Percentiles rank a stretch among this genome's conserved stretches.
Conservation (phyloP, 1,140 invertebrate species). For the Hypothenemus hampei region DNA sequence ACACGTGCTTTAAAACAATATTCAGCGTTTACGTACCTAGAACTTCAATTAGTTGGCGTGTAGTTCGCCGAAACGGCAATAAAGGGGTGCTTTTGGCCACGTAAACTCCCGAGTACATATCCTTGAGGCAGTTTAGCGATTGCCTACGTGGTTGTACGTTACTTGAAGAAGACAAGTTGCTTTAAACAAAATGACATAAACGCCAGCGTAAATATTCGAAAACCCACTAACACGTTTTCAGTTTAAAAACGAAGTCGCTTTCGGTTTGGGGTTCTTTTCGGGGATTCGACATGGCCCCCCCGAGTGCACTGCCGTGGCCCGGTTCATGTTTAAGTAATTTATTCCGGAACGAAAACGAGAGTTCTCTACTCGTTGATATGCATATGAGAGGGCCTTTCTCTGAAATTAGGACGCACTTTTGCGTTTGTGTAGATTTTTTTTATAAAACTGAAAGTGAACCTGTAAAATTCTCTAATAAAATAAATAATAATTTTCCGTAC, state of each 20-base stretch:
- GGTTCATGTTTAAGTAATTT: slow-evolving; percentile 42
- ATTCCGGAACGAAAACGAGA: slow-evolving; percentile 39
- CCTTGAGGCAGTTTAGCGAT: too few species aligned
- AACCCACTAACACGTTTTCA: slow-evolving; percentile 23
- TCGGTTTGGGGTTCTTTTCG: slow-evolving; percentile 14
- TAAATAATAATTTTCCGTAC: slow-evolving; percentile 3
- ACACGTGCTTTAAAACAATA: slow-evolving; percentile 26
- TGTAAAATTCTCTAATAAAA: not conserved
- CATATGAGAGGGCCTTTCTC: slow-evolving; percentile 12
- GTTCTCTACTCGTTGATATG: slow-evolving; percentile 22
- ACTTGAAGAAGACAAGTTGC: too few species aligned
- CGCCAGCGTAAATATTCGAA: slow-evolving; percentile 22
- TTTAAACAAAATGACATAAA: not conserved
- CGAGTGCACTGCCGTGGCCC: slow-evolving; percentile 38
- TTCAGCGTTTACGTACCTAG: slow-evolving; percentile 15
- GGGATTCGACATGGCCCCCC: slow-evolving; percentile 37
- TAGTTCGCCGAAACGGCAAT: slow-evolving; percentile 6
- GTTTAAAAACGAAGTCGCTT: slow-evolving; percentile 25
- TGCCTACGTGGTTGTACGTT: too few species aligned
- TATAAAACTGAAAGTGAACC: not conserved
- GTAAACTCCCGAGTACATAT: too few species aligned
- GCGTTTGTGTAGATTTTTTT: not conserved
- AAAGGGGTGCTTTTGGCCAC: not conserved
- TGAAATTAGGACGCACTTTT: not conserved
- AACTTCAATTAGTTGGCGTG: slow-evolving; percentile 22